Evolutionary conservation across 2,888 invertebrate species (phyloP), one percentile per base, ranked within the genome.

Genomic region (Empis livida): DNA sequence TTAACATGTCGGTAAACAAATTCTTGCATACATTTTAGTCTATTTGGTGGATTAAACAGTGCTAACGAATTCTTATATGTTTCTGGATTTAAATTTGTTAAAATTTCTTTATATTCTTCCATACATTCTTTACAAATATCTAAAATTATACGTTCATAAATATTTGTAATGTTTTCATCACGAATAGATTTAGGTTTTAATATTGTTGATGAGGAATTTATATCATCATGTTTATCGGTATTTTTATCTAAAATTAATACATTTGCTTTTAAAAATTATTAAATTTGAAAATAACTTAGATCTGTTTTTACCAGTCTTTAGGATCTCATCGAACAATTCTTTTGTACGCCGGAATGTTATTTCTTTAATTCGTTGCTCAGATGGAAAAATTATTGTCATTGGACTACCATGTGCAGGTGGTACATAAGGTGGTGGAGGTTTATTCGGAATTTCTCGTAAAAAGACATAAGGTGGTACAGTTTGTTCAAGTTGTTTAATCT

Each of bases 341-440:
- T 59, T 59, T 27, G 59, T 59, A 46, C 63, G 60, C 44, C 61
- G 56, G 49, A 56, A 62, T 10, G 63, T 61, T 40, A 65, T 60
- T 51, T 63, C 62, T 51, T 56, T 58, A 39, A 64, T 65, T 44
- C 65, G 59, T 16, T 61, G 57, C 48, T 62, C 61, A 2, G 63
- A 59, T 45, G 65, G 64, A 53, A 63, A 64, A 47, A 64, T 63
- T 15, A 62, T 61, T n/a, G 63, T 64, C 61, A 64, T 63, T 10
- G 64, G 65, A 51, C 62, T 63, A 13, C 64, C 63, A 49, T 63
- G 63, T 2, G 69, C 64, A 1, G 81, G 82, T 9, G 82, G 81
- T 1, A 79, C 80, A 64, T 84, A 85, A 0, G 84, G 84, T 0
- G 84, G 84, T 2, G 84, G 84, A 10, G 84, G 82, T 59, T 83